Base-by-base conservation (phyloP, 2,888 invertebrate species). In the Corythucha ciliata region DNA sequence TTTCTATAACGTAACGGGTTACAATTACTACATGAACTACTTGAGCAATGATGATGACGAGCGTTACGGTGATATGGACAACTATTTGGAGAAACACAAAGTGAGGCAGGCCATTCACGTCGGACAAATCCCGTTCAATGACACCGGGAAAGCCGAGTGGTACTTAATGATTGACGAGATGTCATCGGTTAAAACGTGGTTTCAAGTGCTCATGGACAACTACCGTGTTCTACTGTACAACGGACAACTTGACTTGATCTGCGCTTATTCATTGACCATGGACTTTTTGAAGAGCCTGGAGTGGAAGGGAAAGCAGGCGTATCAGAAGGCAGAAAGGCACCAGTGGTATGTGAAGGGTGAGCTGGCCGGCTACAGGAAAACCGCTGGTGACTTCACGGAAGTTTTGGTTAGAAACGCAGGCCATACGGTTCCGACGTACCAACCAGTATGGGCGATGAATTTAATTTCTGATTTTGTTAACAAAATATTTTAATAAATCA, bases 201-300 rank as follows among this genome's bases (percentile, higher is more conserved):
- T 88, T 50, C 72, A 77, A 0, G 79, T 80, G 60, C 68, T 89
- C 0, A 64, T 86, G 1, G 72, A 78, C 32, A 69, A 78, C 59
- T 84, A 83, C 62, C 72, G 74, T 65, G 78, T 89, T n/a, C 74
- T 92, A 40, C 75, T 91, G 56, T 93, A 92, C 67, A 91, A 82
- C 65, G 93, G 93, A 0, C 92, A 94, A 65, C 67, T 93, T 57
- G 93, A 94, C 67, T 83, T 93, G n/a, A 89, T 92, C 57, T 86
- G 91, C 0, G 88, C 90, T 0, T 88, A 89, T 68, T 88, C 90
- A 0, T 66, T 88, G 44, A 90, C 91, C 0, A 75, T 83, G 14
- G 83, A 83, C 64, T 91, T 85, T 66, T 69, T 93, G 26, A 72
- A 75, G 57, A 74, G 78, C 46, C 70, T 90, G 1, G 74, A 80